Base-by-base conservation (phyloP, 35 echinoderm and acorn worm species). In the Apostichopus japonicus region DNA sequence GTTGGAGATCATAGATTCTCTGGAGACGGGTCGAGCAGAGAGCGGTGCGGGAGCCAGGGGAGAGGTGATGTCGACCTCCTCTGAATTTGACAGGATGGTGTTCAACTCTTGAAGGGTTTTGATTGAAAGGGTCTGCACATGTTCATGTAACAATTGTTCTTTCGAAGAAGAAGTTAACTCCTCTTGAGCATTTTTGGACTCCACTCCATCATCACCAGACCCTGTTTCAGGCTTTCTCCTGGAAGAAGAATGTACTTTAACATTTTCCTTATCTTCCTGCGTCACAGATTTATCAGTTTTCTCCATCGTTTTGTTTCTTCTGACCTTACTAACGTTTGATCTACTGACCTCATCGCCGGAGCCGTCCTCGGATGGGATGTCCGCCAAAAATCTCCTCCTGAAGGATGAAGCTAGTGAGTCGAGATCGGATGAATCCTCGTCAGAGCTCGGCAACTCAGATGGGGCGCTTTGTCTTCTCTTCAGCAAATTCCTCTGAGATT, bases 61-160 rank as follows among this genome's bases (percentile, higher is more conserved):
- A 27, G 80, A 83, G 8, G 88, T 82, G 24, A 78, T 86, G 33
- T 70, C 15, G 19, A 17, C 62, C 51, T 92, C 93, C 25, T 92
- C 72, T 9, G 88, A 94, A 10, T 91, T 77, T 44, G 91, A 97
- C 16, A 92, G 72, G 13, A 94, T 54, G 10, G 78, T 84, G 56
- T 95, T 95, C 15, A 94, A 90, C 62, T 97, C 96, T 65, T 95
- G 90, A 11, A 97, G 86, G 13, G 93, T 90, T 21, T 90, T 92
- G 61, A 93, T 92, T 10, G 96, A 93, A 17, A 97, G 77, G 23
- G 84, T 81, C 52, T 97, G 93, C 53, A 97, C 86, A 57, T 97
- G 96, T 52, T 94, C 91, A 7, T 73, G 86, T 11, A 97, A 55
- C 17, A 93, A 76, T n/a, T 91, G 93, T 71, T 97, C 96, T 54